A percentile compares a stretch with the other conserved stretches of the same genome.
These are phyloP conservation scores for Myoxocephalus aenaeus DNA, from an alignment of 2,797 vertebrate genomes.

Conservation along the genomic window DNA sequence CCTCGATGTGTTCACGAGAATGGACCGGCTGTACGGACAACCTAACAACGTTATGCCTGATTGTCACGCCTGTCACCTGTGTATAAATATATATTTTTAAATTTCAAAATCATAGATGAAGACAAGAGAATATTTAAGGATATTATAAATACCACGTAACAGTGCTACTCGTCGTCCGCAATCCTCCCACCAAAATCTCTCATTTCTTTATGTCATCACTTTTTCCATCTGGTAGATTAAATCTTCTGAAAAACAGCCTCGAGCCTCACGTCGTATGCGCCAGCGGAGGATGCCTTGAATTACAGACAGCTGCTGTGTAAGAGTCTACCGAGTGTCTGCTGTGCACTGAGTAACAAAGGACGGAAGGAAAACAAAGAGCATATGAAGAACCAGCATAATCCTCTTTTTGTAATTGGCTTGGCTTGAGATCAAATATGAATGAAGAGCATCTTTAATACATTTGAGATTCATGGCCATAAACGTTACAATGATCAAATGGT, in stretches of 20 bases:
- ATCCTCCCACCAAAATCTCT: slow-evolving; percentile 12
- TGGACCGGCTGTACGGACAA: neutral
- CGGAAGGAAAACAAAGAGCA: slow-evolving; percentile 20
- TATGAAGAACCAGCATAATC: slow-evolving; percentile 23
- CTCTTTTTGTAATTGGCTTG: slow-evolving; percentile 31
- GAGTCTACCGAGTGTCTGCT: slow-evolving; percentile 40
- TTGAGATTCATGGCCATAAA: slow-evolving; percentile 14
- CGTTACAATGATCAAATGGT: slow-evolving; percentile 12
- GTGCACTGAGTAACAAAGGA: slow-evolving; percentile 9
- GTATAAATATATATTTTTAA: neutral
- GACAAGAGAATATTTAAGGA: neutral
- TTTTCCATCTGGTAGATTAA: slow-evolving; percentile 56
- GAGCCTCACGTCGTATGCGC: slow-evolving; percentile 51
- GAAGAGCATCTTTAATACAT: slow-evolving; percentile 5
- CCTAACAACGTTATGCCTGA: neutral
- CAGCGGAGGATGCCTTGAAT: slow-evolving; percentile 63
- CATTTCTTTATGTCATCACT: slow-evolving; percentile 30
- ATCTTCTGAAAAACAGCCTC: slow-evolving; percentile 57
- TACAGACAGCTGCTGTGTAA: slow-evolving; percentile 60
- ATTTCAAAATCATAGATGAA: neutral
- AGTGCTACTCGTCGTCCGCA: slow-evolving; percentile 4
- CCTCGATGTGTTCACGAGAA: neutral
- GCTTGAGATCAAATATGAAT: slow-evolving; percentile 36
- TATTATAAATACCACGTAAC: neutral
- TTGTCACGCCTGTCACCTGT: too few relatives aligned